Conservation (phyloP, 2,797 vertebrate species). For the Lycodopsis pacificus region DNA sequence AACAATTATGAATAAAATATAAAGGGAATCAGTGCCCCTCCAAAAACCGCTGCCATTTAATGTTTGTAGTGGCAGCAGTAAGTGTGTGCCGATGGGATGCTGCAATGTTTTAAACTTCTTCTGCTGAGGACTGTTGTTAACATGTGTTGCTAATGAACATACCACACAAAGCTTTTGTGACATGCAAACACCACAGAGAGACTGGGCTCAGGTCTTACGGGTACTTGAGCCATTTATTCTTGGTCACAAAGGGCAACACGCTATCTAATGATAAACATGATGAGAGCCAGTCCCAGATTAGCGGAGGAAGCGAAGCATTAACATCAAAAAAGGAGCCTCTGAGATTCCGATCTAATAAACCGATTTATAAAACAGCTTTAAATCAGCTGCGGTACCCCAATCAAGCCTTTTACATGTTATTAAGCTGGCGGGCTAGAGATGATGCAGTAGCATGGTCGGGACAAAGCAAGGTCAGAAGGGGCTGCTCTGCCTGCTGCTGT, state of each 20-base stretch:
- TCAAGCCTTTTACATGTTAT: conserved; percentile 61
- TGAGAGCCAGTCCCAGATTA: conserved; percentile 37
- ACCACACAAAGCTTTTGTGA: conserved; percentile 4
- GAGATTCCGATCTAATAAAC: conserved; percentile 58
- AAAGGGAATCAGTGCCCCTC: conserved; percentile 41
- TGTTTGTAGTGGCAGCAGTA: conserved; percentile 1
- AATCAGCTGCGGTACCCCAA: conserved; percentile 49
- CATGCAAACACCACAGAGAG: conserved; percentile 16
- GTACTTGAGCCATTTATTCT: conserved; percentile 7
- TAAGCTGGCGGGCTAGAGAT: conserved; percentile 57
- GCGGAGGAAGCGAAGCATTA: conserved; percentile 13
- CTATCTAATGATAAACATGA: conserved; percentile 33
- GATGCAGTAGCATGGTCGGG: conserved; percentile 45
- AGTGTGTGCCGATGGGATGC: conserved; percentile 24
- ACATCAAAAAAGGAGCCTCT: conserved; percentile 17
- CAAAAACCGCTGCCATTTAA: conserved; percentile 35
- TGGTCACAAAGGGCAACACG: conserved; percentile 25
- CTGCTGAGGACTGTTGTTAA: neutral
- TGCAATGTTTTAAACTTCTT: conserved; percentile 1
- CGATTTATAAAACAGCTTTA: conserved; percentile 63
- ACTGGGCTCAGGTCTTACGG: conserved; percentile 4
- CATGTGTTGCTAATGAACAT: conserved; percentile 41
- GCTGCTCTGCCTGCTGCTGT: conserved; percentile 40
- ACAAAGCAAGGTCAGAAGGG: conserved; percentile 63
- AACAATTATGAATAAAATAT: conserved; percentile 71